A percentile compares a stretch with the other conserved stretches of the same genome.
Evolutionary conservation across 2,797 vertebrate species (phyloP).

Genomic region (Antennarius maculatus): DNA sequence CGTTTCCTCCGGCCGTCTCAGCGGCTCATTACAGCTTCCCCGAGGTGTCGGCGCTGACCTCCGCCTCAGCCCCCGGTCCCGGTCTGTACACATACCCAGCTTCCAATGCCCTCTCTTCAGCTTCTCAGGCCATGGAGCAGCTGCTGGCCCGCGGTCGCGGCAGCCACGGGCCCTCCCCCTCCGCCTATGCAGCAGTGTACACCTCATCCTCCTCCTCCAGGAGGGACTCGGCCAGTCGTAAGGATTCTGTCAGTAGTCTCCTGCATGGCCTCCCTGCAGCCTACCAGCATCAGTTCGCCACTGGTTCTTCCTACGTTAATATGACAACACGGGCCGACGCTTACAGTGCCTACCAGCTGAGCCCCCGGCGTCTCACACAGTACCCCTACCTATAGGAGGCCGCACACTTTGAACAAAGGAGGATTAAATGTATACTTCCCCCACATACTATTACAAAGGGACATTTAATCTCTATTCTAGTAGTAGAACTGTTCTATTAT

Average conservation of each 20-base stretch:
- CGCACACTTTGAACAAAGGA: slow-evolving; percentile 23
- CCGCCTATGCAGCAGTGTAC: slow-evolving; percentile 83
- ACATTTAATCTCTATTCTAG: slow-evolving; percentile 48
- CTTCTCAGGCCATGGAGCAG: slow-evolving; percentile 92
- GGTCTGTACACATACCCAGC: slow-evolving; percentile 92
- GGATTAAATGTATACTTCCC: slow-evolving; percentile 13
- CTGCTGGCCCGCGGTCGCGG: slow-evolving; percentile 74
- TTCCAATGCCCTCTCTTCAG: slow-evolving; percentile 87
- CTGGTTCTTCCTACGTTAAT: slow-evolving; percentile 87
- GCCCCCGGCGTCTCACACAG: slow-evolving; percentile 93
- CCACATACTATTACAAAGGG: slow-evolving; percentile 45
- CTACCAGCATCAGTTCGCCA: slow-evolving; percentile 91
- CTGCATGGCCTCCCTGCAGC: slow-evolving; percentile 90
- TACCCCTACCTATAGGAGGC: slow-evolving; percentile 90
- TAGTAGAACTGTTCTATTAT: slow-evolving; percentile 51
- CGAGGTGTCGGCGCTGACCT: slow-evolving; percentile 87
- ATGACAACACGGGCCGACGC: slow-evolving; percentile 81
- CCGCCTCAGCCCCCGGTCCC: slow-evolving; percentile 69
- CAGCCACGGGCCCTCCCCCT: slow-evolving; percentile 75
- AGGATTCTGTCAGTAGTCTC: slow-evolving; percentile 86
- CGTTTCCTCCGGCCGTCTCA: slow-evolving; percentile 82
- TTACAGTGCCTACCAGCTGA: slow-evolving; percentile 95
- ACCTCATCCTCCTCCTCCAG: slow-evolving; percentile 79
- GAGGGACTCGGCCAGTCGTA: slow-evolving; percentile 85
- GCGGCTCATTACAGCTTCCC: slow-evolving; percentile 92